Conservation (phyloP, 2,888 invertebrate genomes). For the Hydriomena furcata region DNA sequence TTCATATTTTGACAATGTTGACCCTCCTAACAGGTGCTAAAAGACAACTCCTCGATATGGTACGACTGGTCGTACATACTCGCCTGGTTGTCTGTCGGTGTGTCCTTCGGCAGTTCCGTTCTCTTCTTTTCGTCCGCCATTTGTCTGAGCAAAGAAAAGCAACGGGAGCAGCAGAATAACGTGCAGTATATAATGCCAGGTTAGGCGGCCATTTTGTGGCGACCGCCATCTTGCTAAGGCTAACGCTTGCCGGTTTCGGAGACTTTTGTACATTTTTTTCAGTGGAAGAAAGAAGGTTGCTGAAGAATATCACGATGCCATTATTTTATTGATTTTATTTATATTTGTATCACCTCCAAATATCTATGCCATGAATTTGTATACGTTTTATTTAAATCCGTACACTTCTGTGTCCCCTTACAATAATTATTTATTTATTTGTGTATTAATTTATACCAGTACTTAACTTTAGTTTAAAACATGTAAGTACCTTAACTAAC, state of each 20-base stretch:
- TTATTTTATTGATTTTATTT: background rate
- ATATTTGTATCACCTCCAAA: too few species aligned
- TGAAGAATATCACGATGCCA: too few species aligned
- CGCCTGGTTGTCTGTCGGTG: constrained; percentile 92
- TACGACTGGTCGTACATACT: constrained; percentile 95
- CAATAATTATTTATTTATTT: too few species aligned
- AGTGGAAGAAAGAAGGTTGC: constrained; percentile 36
- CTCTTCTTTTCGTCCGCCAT: constrained; percentile 91
- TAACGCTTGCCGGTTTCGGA: constrained; percentile 76
- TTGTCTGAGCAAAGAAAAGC: constrained; percentile 90
- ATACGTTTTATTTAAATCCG: too few species aligned
- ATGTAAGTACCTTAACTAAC: constrained; percentile 76
- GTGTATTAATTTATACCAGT: constrained; percentile 4
- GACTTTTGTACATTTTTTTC: constrained; percentile 43
- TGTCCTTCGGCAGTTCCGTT: constrained; percentile 88
- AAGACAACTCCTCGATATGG: constrained; percentile 87
- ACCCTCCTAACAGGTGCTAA: constrained; percentile 84
- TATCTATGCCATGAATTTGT: too few species aligned
- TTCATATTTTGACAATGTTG: constrained; percentile 22
- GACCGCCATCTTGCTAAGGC: constrained; percentile 47
- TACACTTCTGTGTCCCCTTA: too few species aligned
- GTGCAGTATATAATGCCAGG: constrained; percentile 96
- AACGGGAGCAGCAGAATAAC: constrained; percentile 88
- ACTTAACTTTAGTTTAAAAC: constrained; percentile 27
- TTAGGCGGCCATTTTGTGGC: constrained; percentile 77